A percentile compares a stretch with the other conserved stretches of the same genome.
phyloP scores from a whole-genome alignment of 2,888 invertebrate genomes.

The Melangyna quadrimaculata region DNA sequence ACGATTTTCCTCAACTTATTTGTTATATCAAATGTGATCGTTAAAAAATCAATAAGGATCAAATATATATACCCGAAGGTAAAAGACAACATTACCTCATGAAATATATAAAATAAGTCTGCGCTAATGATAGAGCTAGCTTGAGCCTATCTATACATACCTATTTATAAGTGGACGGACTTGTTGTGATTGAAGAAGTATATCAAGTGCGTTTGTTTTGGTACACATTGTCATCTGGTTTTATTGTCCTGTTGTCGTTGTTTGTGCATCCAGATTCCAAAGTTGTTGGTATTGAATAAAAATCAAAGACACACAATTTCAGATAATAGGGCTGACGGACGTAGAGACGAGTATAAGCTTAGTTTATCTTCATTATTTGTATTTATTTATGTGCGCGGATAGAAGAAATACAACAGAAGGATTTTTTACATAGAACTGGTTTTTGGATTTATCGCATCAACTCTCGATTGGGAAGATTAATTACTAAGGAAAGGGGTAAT shows the following conservation, averaged over 20 bases:
- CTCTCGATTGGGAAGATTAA: constrained; percentile 57
- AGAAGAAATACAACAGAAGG: constrained; percentile 7
- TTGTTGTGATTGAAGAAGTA: not conserved
- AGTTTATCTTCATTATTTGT: not conserved
- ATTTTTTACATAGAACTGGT: constrained; percentile 54
- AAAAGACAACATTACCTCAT: not conserved
- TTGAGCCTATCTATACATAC: too few relatives aligned
- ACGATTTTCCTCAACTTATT: too few relatives aligned
- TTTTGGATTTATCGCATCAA: constrained; percentile 55
- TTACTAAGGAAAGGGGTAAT: constrained; percentile 49
- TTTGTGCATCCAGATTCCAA: constrained; percentile 19
- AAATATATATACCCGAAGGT: too few relatives aligned
- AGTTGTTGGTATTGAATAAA: not conserved
- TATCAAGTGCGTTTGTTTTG: constrained; percentile 62
- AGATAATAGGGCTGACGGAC: not conserved
- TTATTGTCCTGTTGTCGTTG: constrained; percentile 49
- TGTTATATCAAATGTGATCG: too few relatives aligned
- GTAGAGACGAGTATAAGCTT: not conserved
- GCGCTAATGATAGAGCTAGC: constrained; percentile 35
- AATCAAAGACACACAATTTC: constrained; percentile 33
- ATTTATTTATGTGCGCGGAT: not conserved
- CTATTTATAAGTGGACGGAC: constrained; percentile 1
- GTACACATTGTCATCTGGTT: constrained; percentile 59
- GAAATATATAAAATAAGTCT: not conserved
- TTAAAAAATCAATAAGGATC: not conserved